A percentile compares a stretch with the other conserved stretches of the same genome.
phyloP scores from a whole-genome alignment of 35 echinoderm and acorn worm genomes.

The Chiridota heheva region DNA sequence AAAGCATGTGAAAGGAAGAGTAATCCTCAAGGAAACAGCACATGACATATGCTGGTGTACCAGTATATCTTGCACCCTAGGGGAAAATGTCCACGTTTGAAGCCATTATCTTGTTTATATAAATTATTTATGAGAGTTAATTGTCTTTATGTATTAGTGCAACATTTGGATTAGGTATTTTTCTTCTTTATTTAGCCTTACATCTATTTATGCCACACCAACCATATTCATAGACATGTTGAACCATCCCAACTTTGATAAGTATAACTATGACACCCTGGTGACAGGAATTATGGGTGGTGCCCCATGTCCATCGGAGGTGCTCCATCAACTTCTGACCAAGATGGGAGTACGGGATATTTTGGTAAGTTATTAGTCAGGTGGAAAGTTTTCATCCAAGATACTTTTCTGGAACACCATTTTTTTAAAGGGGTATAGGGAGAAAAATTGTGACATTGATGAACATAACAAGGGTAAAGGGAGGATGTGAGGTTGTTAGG shows the following conservation, averaged over 20 bases:
- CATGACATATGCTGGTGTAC: too few relatives aligned
- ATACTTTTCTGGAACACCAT: too few relatives aligned
- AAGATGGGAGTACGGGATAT: conserved; percentile 79
- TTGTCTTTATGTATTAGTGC: background rate
- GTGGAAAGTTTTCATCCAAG: background rate
- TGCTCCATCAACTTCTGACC: conserved; percentile 68
- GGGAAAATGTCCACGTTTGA: too few relatives aligned
- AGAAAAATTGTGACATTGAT: background rate
- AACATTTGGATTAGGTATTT: background rate
- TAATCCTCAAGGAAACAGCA: too few relatives aligned
- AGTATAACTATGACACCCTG: conserved; percentile 66
- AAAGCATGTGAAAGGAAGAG: too few relatives aligned
- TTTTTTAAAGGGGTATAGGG: background rate
- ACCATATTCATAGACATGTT: conserved; percentile 90
- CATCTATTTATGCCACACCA: conserved; percentile 77
- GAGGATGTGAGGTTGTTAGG: background rate
- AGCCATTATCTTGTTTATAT: too few relatives aligned
- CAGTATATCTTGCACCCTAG: too few relatives aligned
- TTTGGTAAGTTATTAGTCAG: conserved; percentile 57
- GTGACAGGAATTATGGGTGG: conserved; percentile 71
- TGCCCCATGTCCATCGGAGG: conserved; percentile 72
- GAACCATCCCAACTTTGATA: conserved; percentile 63
- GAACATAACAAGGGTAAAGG: background rate
- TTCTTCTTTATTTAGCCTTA: conserved; percentile 39
- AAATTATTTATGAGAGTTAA: too few relatives aligned